These are phyloP conservation scores for Yponomeuta evonymella DNA, from an alignment of 2,888 invertebrate genomes.

Conservation along the genomic window DNA sequence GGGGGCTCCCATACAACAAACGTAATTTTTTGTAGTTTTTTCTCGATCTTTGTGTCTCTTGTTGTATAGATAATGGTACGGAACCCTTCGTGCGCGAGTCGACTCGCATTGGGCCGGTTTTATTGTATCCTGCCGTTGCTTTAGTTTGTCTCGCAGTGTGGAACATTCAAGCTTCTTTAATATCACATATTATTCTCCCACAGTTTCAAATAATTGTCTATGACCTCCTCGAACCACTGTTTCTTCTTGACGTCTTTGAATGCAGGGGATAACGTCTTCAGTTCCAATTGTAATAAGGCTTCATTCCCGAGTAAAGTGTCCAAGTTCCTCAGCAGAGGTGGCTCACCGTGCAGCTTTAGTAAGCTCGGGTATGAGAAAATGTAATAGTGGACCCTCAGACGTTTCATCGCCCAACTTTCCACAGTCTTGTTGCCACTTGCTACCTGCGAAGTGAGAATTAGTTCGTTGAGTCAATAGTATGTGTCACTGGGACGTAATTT, in stretches of 20 bases:
- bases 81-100: too few relatives aligned
- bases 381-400: constrained; percentile 84
- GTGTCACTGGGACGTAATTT: too few relatives aligned
- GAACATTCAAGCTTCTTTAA: not conserved
- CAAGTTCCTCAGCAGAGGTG: constrained; percentile 80
- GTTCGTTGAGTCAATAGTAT: not conserved
- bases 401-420: constrained; percentile 84
- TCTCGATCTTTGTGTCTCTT: too few relatives aligned
- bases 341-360: constrained; percentile 88
- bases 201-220: constrained; percentile 91
- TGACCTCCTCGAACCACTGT: constrained; percentile 90
- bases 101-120: too few relatives aligned
- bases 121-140: too few relatives aligned
- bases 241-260: constrained; percentile 85
- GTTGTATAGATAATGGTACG: too few relatives aligned
- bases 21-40: too few relatives aligned
- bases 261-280: constrained; percentile 85
- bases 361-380: constrained; percentile 88
- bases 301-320: constrained; percentile 87
- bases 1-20: too few relatives aligned
- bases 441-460: constrained; percentile 50
- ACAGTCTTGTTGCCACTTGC: constrained; percentile 88
- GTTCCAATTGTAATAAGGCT: constrained; percentile 87
- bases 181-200: constrained; percentile 92
- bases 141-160: too few relatives aligned